phyloP scores from a whole-genome alignment of 2,888 invertebrate genomes.

The Chrysolina haemoptera region DNA sequence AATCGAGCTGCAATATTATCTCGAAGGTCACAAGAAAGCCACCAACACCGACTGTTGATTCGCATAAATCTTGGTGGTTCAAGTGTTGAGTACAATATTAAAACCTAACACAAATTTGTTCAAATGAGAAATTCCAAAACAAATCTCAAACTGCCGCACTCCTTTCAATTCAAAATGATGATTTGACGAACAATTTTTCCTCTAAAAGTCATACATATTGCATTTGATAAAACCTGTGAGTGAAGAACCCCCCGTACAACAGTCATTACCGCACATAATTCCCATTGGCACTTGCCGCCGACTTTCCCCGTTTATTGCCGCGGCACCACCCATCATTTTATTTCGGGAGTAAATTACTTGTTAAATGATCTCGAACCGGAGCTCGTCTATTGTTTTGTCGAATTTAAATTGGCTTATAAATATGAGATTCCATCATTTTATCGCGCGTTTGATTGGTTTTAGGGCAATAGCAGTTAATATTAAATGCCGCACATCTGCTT shows the following conservation, averaged over 20 bases:
- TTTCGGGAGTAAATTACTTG: conserved; percentile 61
- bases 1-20: no score
- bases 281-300: conserved; percentile 30
- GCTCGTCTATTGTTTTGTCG: conserved; percentile 62
- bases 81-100: no score
- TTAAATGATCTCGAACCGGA: conserved; percentile 62
- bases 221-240: no score
- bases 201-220: no score
- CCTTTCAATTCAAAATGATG: no score
- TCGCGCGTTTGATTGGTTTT: conserved; percentile 52
- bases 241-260: neutral
- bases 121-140: no score
- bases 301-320: conserved; percentile 37
- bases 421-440: conserved; percentile 61
- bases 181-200: no score
- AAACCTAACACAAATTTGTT: no score
- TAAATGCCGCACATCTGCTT: conserved; percentile 44
- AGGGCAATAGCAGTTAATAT: conserved; percentile 47
- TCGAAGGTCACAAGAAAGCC: no score
- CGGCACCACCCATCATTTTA: conserved; percentile 57
- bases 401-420: conserved; percentile 64
- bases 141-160: no score
- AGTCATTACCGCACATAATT: neutral
- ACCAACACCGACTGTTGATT: no score
- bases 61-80: no score